Evolutionary conservation across 1,140 invertebrate species (phyloP).

Genomic region (Notospermus geniculatus): DNA sequence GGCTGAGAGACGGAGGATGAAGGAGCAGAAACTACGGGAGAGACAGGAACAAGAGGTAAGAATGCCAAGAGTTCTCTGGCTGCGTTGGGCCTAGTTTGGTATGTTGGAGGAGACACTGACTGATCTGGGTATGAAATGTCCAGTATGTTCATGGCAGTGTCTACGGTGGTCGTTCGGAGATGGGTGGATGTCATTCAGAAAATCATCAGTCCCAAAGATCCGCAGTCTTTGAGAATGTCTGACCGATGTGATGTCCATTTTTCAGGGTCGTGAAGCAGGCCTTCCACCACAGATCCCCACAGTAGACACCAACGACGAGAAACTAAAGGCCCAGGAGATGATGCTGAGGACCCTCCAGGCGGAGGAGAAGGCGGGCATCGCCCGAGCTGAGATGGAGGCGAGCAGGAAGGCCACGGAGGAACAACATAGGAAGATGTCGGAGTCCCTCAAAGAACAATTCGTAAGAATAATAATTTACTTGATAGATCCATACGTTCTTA

Average conservation of each 20-base stretch:
- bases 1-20: constrained; percentile 35
- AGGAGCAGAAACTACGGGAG: constrained; percentile 34
- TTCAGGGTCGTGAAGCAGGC: constrained; percentile 37
- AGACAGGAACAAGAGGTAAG: constrained; percentile 45
- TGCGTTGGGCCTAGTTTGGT: too few species aligned
- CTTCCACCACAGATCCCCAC: constrained; percentile 30
- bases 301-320: constrained; percentile 33
- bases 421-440: constrained; percentile 30
- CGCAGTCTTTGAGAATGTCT: too few species aligned
- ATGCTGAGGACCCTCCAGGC: constrained; percentile 32
- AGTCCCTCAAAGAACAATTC: constrained; percentile 37
- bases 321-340: constrained; percentile 34
- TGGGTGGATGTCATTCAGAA: too few species aligned
- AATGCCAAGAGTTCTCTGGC: not conserved
- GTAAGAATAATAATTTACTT: too few species aligned
- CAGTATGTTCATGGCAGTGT: too few species aligned
- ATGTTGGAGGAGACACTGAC: too few species aligned
- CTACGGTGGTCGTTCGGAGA: too few species aligned
- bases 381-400: constrained; percentile 33
- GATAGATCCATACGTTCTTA: too few species aligned
- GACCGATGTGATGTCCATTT: too few species aligned
- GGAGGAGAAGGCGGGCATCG: constrained; percentile 35
- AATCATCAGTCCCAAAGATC: too few species aligned
- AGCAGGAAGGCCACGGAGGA: constrained; percentile 32
- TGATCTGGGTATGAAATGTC: too few species aligned